Evolutionary conservation across 2,113 vertebrate species (phyloP).

Genomic region (Sminthopsis crassicaudata): DNA sequence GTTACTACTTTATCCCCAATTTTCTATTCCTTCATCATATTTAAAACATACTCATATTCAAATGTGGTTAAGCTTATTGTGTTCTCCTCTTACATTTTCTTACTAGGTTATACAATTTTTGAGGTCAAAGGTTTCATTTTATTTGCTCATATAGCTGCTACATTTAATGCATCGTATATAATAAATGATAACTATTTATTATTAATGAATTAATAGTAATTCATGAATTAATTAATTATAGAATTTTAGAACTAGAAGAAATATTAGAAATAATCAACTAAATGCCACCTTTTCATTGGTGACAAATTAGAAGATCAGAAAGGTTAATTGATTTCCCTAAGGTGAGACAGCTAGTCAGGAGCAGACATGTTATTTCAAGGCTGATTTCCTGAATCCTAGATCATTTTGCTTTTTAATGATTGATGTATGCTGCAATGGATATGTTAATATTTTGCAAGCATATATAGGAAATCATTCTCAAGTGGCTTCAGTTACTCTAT

Average conservation of each 20-base stretch:
- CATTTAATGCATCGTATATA: neutral
- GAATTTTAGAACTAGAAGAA: neutral
- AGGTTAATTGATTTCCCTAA: neutral
- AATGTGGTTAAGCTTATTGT: neutral
- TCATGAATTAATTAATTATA: neutral
- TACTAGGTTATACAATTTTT: neutral
- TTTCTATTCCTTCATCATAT: neutral
- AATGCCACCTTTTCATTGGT: neutral
- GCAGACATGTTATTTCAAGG: neutral
- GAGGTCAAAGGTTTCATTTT: neutral
- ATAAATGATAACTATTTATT: neutral
- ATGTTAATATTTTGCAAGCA: neutral
- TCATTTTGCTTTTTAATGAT: neutral
- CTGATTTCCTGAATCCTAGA: neutral
- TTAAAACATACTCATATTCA: neutral
- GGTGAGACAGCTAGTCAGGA: neutral
- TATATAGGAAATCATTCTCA: neutral
- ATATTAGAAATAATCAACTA: neutral
- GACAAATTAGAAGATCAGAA: neutral
- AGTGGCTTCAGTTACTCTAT: neutral
- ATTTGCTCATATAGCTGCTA: neutral
- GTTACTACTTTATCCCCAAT: neutral
- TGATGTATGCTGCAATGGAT: neutral
- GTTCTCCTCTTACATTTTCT: neutral
- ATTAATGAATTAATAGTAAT: neutral